Evolutionary conservation across 2,888 invertebrate genomes (phyloP), one percentile per base, ranked within the genome.

Genomic region (Watsonalla binaria): DNA sequence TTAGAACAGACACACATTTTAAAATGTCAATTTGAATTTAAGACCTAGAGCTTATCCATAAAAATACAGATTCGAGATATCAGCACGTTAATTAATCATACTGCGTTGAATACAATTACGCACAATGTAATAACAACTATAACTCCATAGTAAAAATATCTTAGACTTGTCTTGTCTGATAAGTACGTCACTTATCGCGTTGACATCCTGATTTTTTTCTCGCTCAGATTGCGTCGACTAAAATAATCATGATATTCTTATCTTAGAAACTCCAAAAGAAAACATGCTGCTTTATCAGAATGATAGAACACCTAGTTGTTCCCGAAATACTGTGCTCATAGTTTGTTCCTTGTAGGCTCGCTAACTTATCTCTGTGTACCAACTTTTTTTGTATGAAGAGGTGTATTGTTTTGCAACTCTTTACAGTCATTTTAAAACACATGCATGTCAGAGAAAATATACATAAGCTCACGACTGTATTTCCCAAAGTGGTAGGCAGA

Each of bases 161-260:
- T 0, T 11, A 11, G 42, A 5, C 42, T 11, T 11, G 8, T 42
- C 42, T 68, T 62, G 62, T 68, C 60, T 71, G 78, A 78, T 75
- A 78, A 75, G 64, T 62, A 57, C 57, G 59, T 53, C 60, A 56
- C 60, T 77, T 86, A 84, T 84, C 85, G 65, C 61, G 54, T 51
- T 66, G 74, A 80, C 84, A 84, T 86, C 83, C 86, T 84, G 80
- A 83, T 84, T 83, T 84, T 82, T 42, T 83, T 78, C 77, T 72
- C 68, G 66, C 76, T 77, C 63, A 79, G 81, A 82, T 84, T 81
- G 80, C 75, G 78, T 81, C 65, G 74, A 65, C 70, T 69, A 71
- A 57, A 78, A 77, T 81, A 82, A 87, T 87, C 84, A 86, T 53
- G 57, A 69, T 65, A 72, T 73, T 69, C 70, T 85, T 88, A 87